Base-by-base conservation (phyloP, 1,140 invertebrate species). In the Diuraphis noxia region DNA sequence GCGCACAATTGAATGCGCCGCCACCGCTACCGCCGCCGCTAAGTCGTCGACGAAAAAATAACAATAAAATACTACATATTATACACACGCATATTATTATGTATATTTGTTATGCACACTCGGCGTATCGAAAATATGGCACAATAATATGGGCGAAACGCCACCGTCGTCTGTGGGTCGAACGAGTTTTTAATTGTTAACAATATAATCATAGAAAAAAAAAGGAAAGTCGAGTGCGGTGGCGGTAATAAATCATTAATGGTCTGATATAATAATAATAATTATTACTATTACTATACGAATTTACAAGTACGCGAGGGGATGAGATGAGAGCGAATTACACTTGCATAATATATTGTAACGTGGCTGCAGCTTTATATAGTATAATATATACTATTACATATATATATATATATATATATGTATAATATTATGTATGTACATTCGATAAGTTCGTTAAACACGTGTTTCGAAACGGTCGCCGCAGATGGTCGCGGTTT, bases 131-230 rank as follows among this genome's bases (percentile, higher is more conserved):
- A 49, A 36, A 46, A 86, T 86, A 86, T n/a, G 8, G 84, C 43
- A 17, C 7, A 41, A 82, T 25, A 82, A 72, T 72, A 72, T 72
- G 56, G 56, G 56, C 30, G 56, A 40, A n/a, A 52, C 43, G 46
- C 49, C 34, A 21, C 43, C 49, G 85, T 52, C n/a, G n/a, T 25
- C 17, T 49, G 3, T 7, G 52, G 49, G 52, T 63, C 23, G 86
- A 88, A 88, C 86, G 86, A 63, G 52, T 88, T 88, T 88, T 88
- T 88, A 88, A 88, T 88, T 56, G 52, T 88, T 88, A 88, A 56
- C 40, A 56, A 36, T 56, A 84, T 46, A 49, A 36, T 52, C 36
- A 36, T 86, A 13, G 41, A 30, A 82, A 40, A 81, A 1, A 21
- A 49, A 36, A 21, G 8, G 40, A 87, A 87, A 88, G 86, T 88